A percentile compares a stretch with the other conserved stretches of the same genome.
Evolutionary conservation across 2,113 vertebrate genomes (phyloP).

Genomic region (Bombycilla garrulus): DNA sequence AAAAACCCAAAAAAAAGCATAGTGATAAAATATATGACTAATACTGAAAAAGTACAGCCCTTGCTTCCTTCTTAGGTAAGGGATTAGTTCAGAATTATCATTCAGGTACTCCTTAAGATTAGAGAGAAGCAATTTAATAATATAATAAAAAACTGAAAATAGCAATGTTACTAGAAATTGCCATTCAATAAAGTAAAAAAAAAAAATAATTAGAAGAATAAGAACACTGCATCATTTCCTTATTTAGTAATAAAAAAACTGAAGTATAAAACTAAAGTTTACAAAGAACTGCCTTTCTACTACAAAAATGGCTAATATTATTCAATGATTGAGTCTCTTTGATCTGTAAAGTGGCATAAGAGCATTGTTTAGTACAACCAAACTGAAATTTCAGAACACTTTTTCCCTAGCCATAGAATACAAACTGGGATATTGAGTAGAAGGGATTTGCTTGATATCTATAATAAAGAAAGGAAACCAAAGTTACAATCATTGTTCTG

Average conservation of each 20-base stretch:
- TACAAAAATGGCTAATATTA: background rate
- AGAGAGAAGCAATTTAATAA: background rate
- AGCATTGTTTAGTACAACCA: background rate
- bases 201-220: background rate
- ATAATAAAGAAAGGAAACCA: background rate
- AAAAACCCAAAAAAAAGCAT: background rate
- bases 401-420: background rate
- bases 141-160: background rate
- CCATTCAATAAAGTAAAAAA: background rate
- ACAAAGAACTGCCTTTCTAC: background rate
- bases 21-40: background rate
- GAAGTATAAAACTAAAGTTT: background rate
- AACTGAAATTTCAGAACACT: background rate
- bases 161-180: background rate
- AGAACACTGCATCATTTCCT: background rate
- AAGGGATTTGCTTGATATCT: slow-evolving; percentile 24
- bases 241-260: background rate
- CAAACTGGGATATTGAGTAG: background rate
- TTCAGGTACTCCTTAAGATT: background rate
- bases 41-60: background rate
- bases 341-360: background rate
- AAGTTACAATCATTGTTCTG: background rate
- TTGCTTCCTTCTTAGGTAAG: background rate
- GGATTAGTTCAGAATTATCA: background rate
- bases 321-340: background rate